Percentiles rank a stretch among this genome's conserved stretches.
Evolutionary conservation across 2,797 vertebrate genomes (phyloP).

Genomic region (Scyliorhinus canicula): DNA sequence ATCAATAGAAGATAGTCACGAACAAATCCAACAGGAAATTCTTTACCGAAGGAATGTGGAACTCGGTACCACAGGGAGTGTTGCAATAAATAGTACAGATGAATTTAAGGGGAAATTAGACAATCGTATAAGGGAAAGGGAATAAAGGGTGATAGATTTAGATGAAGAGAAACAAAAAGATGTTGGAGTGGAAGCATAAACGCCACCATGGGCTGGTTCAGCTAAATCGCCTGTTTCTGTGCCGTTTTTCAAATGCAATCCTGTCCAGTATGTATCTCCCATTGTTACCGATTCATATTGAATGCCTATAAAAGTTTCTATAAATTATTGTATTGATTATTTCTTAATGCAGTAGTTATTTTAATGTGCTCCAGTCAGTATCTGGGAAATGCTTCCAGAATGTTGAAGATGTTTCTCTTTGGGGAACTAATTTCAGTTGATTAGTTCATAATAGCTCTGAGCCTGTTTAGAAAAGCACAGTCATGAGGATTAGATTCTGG

Average conservation of each 20-base stretch:
- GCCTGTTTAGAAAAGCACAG: neutral
- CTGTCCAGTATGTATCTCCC: neutral
- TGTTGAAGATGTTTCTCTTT: neutral
- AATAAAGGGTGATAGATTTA: neutral
- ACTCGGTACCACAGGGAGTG: neutral
- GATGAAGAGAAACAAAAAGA: neutral
- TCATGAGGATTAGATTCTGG: neutral
- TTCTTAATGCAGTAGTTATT: neutral
- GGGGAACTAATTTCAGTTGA: slow-evolving; percentile 31
- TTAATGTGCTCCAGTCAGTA: neutral
- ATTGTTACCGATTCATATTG: neutral
- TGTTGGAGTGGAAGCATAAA: neutral
- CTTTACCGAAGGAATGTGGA: too few species aligned
- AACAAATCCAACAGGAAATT: too few species aligned
- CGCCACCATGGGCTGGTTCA: neutral
- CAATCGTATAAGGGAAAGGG: neutral
- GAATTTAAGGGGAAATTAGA: neutral
- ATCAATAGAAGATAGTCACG: too few species aligned
- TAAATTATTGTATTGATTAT: neutral
- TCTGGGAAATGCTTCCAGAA: neutral
- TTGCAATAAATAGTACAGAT: neutral
- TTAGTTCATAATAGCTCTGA: neutral
- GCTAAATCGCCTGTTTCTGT: neutral
- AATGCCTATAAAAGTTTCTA: neutral
- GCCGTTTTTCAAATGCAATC: neutral